Conservation (phyloP, 2,888 invertebrate species). For the Archaeoteleia sp. region DNA sequence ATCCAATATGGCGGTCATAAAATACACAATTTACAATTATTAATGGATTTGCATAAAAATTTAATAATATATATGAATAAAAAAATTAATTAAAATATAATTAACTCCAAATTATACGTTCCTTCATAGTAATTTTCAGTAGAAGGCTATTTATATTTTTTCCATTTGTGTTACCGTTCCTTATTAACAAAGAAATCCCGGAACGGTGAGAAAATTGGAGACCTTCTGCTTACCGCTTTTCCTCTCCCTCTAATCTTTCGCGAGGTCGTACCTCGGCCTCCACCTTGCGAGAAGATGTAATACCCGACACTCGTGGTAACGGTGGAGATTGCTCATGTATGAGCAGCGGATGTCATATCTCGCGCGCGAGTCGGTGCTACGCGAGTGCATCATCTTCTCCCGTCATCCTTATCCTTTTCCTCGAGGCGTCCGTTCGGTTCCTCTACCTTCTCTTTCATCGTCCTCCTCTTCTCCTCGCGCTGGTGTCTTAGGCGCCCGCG, state of each 20-base stretch:
- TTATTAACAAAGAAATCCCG: constrained; percentile 33
- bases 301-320: constrained; percentile 19
- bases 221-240: constrained; percentile 1
- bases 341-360: constrained; percentile 21
- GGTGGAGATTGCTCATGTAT: constrained; percentile 8
- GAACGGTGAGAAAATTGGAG: constrained; percentile 26
- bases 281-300: constrained; percentile 26
- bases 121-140: too few relatives aligned
- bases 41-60: too few relatives aligned
- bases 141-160: too few relatives aligned
- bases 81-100: too few relatives aligned
- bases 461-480: too few relatives aligned
- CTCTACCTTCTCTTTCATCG: constrained; percentile 7
- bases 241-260: constrained; percentile 14
- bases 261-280: constrained; percentile 9
- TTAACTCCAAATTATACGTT: too few relatives aligned
- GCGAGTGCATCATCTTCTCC: constrained; percentile 1
- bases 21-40: too few relatives aligned
- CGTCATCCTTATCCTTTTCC: constrained; percentile 6
- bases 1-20: too few relatives aligned
- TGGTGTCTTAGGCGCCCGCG: constrained; percentile 36
- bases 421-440: not conserved
- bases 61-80: too few relatives aligned
- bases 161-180: constrained; percentile 5
- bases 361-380: not conserved